A percentile compares a stretch with the other conserved stretches of the same genome.
Conservation (phyloP, 2,113 vertebrate species). For the Esox niger region DNA sequence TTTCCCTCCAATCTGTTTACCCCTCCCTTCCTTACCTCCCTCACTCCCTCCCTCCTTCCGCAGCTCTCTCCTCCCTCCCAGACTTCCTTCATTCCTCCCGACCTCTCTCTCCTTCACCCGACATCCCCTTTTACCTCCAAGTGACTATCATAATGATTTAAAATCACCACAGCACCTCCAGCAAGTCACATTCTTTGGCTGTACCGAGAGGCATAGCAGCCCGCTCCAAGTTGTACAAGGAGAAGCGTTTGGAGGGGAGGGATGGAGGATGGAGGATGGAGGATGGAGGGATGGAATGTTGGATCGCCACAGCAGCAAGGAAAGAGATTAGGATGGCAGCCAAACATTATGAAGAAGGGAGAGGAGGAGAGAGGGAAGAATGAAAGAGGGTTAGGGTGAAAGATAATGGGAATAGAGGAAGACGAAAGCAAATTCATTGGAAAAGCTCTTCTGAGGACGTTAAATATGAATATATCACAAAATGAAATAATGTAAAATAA, state of each 20-base stretch:
- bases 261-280: conserved; percentile 1
- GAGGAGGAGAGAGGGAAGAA: conserved; percentile 7
- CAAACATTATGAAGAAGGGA: conserved; percentile 35
- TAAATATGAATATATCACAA: background rate
- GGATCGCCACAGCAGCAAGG: conserved; percentile 39
- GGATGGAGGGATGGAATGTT: conserved; percentile 74
- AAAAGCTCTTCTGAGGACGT: background rate
- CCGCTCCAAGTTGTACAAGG: no score
- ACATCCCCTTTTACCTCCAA: background rate
- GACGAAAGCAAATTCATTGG: background rate
- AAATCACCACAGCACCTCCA: conserved; percentile 27
- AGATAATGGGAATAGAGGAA: background rate
- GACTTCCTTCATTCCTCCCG: background rate
- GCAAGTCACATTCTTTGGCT: conserved; percentile 45
- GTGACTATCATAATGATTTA: conserved; percentile 36
- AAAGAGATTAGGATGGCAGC: conserved; percentile 33
- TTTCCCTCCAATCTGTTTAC: background rate
- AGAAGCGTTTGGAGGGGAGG: no score
- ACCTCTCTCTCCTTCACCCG: background rate
- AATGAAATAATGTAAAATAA: no score
- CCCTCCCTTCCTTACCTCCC: background rate
- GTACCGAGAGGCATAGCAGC: conserved; percentile 71
- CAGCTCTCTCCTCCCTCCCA: background rate
- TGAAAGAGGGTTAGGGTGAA: background rate
- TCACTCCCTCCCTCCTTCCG: background rate